These are phyloP conservation scores for Merodon equestris DNA, from an alignment of 2,888 invertebrate species.

Conservation along the genomic window DNA sequence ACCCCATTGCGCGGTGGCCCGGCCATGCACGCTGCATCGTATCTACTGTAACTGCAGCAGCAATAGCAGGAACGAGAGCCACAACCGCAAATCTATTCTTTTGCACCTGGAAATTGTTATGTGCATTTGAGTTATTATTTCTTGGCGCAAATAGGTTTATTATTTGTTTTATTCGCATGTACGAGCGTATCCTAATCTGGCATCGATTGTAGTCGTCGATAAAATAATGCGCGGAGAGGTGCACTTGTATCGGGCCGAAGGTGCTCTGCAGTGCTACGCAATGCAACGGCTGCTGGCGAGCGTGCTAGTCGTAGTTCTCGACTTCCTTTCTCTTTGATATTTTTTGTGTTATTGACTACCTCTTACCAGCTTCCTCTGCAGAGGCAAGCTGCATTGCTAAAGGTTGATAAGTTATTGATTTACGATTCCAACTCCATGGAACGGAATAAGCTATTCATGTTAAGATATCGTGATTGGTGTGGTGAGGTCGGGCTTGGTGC, in stretches of 20 bases:
- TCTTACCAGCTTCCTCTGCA: too few species aligned
- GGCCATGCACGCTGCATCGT: slow-evolving; percentile 4
- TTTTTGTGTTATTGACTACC: too few species aligned
- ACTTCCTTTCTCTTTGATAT: slow-evolving; percentile 3
- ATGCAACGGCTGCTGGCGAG: not conserved
- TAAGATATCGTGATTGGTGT: not conserved
- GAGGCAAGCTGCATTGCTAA: slow-evolving; percentile 4
- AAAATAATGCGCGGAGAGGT: slow-evolving; percentile 33
- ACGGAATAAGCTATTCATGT: not conserved
- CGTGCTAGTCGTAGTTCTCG: not conserved
- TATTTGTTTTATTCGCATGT: slow-evolving; percentile 49
- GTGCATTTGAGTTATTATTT: slow-evolving; percentile 57
- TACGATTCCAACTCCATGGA: not conserved
- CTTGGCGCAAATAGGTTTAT: slow-evolving; percentile 62
- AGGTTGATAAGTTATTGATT: slow-evolving; percentile 1
- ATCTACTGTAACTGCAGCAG: slow-evolving; percentile 26
- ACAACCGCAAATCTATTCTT: slow-evolving; percentile 68
- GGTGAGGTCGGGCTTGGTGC: not conserved
- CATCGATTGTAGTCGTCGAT: slow-evolving; percentile 45
- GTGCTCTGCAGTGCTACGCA: slow-evolving; percentile 34
- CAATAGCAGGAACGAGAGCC: too few species aligned
- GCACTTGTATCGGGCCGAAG: slow-evolving; percentile 24
- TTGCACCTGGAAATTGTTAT: slow-evolving; percentile 68
- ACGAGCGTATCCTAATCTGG: slow-evolving; percentile 52
- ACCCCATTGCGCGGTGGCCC: slow-evolving; percentile 55